Percentiles rank a stretch among this genome's conserved stretches.
Conservation (phyloP, 2,888 invertebrate species). For the Galeopsomyia nigrocyanea region DNA sequence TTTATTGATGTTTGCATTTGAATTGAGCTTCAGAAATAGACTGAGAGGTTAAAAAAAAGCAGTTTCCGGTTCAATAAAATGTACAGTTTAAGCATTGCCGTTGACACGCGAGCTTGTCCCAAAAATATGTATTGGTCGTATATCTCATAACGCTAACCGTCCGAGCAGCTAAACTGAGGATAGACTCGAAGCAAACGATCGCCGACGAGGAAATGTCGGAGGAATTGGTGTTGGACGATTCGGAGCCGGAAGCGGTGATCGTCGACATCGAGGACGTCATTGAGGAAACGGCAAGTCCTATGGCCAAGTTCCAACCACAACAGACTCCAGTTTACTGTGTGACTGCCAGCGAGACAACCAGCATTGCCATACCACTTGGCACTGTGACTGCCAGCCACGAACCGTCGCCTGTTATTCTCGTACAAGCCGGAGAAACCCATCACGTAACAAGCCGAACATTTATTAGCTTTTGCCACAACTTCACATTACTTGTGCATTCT, state of each 20-base stretch:
- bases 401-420: constrained; percentile 58
- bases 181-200: constrained; percentile 56
- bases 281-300: constrained; percentile 82
- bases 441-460: constrained; percentile 16
- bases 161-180: constrained; percentile 56
- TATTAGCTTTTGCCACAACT: not conserved
- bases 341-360: constrained; percentile 62
- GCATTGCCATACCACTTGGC: constrained; percentile 62
- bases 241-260: constrained; percentile 80
- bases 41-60: no score
- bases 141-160: no score
- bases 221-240: constrained; percentile 61
- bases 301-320: constrained; percentile 77
- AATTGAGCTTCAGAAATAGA: no score
- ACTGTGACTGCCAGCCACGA: constrained; percentile 63
- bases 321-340: constrained; percentile 79
- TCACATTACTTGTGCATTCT: no score
- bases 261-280: constrained; percentile 87
- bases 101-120: no score
- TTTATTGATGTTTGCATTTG: no score
- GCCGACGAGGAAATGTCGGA: constrained; percentile 50
- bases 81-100: no score
- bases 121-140: no score
- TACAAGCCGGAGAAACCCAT: constrained; percentile 55
- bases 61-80: no score